phyloP scores from a whole-genome alignment of 1,140 invertebrate genomes.

The Cydia fagiglandana region DNA sequence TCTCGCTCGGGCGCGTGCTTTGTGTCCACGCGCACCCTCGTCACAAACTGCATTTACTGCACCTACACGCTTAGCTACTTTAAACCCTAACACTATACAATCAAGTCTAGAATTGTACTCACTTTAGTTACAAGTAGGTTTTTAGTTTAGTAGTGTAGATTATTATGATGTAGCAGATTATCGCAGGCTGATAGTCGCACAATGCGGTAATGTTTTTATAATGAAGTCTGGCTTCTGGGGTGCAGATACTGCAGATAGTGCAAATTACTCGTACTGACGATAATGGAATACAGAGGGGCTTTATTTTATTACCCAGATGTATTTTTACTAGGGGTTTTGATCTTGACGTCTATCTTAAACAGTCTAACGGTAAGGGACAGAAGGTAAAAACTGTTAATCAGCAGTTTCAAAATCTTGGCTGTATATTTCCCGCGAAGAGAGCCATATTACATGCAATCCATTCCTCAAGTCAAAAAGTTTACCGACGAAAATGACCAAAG shows the following conservation, averaged over 20 bases:
- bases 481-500: too few species aligned
- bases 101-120: not conserved
- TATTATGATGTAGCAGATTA: constrained; percentile 17
- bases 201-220: constrained; percentile 10
- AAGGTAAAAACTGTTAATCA: too few species aligned
- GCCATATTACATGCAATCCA: too few species aligned
- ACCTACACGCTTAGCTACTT: not conserved
- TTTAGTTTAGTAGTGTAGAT: not conserved
- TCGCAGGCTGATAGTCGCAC: not conserved
- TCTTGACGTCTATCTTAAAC: not conserved
- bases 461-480: too few species aligned
- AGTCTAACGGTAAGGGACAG: not conserved
- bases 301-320: not conserved
- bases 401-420: too few species aligned
- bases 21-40: constrained; percentile 7
- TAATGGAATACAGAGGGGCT: not conserved
- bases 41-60: not conserved
- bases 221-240: constrained; percentile 10
- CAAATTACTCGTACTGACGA: not conserved
- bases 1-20: constrained; percentile 6
- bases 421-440: too few species aligned
- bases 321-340: not conserved
- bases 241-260: not conserved
- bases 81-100: not conserved
- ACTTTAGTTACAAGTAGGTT: not conserved